Base-by-base conservation (phyloP, 2,888 invertebrate genomes). In the Megalurothrips usitatus region DNA sequence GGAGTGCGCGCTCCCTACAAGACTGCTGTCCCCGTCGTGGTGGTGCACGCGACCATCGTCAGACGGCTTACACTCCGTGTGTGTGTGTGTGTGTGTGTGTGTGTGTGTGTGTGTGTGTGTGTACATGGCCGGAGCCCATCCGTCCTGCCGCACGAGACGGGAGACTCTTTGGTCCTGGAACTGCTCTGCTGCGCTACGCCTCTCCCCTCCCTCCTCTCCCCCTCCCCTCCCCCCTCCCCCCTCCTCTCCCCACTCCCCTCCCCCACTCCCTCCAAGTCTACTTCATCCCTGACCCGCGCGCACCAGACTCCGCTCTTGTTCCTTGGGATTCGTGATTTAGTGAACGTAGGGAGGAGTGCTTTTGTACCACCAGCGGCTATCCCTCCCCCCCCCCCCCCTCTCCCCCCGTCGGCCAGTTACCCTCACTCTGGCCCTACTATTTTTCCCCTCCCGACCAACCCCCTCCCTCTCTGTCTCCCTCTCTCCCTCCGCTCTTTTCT, bases 321-420 rank as follows among this genome's bases (percentile, higher is more conserved):
- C 68, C 68, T 75, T 75, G 68, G 58, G 68, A 75, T 75, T 75
- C 68, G 26, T 75, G 68, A 75, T 75, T 75, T 75, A 75, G 68
- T 75, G 68, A 75, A 26, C 26, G 68, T 8, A 26, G 26, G 23
- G 68, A 75, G 26, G 68, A 75, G 68, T 75, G 68, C 68, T 75
- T 75, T 75, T 75, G 68, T 75, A 75, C 68, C 68, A 11, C n/a
- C 23, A 19, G 23, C 23, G 68, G 23, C 68, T 23, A 68, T 68
- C 68, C 23, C 26, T 68, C 68, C 23, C 68, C 26, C 68, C 23
- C 58, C 26, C 68, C 68, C n/a, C 52, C 52, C 52, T 52, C 52
- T 8, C n/a, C n/a, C n/a, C n/a, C 17, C 17, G 52, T 58, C 58
- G 17, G 58, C 19, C 19, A 58, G 58, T 58, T 58, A 58, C 58